These are phyloP conservation scores for Solen grandis DNA, from an alignment of 1,140 invertebrate genomes.

Conservation along the genomic window DNA sequence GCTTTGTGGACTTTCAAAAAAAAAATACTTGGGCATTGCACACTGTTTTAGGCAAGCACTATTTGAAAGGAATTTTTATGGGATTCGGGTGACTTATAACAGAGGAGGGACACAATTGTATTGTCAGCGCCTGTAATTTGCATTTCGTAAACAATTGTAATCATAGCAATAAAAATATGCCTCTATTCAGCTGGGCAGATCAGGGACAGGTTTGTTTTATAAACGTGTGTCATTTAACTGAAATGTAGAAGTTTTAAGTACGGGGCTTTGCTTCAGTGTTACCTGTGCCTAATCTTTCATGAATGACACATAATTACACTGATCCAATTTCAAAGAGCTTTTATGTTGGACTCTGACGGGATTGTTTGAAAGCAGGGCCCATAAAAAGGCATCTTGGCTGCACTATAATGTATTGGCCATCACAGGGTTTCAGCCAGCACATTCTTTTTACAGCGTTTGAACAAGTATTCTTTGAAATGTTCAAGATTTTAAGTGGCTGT, in stretches of 20 bases:
- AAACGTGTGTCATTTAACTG: constrained; percentile 46
- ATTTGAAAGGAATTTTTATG: constrained; percentile 46
- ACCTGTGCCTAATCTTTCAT: constrained; percentile 48
- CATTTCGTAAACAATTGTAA: constrained; percentile 55
- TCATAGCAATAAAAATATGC: constrained; percentile 46
- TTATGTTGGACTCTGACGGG: constrained; percentile 39
- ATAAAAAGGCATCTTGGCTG: neutral
- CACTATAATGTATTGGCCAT: no score
- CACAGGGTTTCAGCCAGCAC: no score
- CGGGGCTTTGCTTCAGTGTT: constrained; percentile 23
- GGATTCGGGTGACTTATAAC: constrained; percentile 21
- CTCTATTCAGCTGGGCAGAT: constrained; percentile 25
- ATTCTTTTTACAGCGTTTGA: no score
- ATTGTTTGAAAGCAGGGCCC: constrained; percentile 27
- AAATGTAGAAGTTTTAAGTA: constrained; percentile 48
- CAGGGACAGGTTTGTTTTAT: constrained; percentile 28
- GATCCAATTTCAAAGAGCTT: constrained; percentile 53
- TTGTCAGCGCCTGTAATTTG: constrained; percentile 34
- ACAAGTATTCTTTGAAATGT: no score
- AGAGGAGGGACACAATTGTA: constrained; percentile 18
- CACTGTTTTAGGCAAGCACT: neutral
- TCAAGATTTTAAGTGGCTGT: no score
- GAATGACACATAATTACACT: constrained; percentile 53
- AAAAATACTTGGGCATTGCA: no score
- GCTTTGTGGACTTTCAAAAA: no score